These are phyloP conservation scores for Ctenopoma kingsleyae DNA, from an alignment of 2,797 vertebrate genomes.

Conservation along the genomic window DNA sequence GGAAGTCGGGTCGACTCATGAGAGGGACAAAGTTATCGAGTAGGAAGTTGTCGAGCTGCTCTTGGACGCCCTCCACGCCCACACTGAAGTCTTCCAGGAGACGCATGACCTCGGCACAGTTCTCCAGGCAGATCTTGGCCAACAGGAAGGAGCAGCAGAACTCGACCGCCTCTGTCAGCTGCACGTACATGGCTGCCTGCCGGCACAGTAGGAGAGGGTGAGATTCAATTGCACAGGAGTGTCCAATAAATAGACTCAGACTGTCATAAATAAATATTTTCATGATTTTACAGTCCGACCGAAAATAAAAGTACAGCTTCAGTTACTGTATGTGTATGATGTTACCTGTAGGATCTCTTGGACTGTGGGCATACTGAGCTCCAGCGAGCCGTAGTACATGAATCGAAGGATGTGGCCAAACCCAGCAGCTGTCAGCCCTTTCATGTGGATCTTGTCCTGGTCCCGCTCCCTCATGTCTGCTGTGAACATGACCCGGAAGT, in stretches of 20 bases:
- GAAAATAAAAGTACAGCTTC: background rate
- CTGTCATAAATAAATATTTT: too few species aligned
- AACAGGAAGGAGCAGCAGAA: slow-evolving; percentile 99
- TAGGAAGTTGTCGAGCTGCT: slow-evolving; percentile 95
- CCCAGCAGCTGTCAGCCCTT: slow-evolving; percentile 96
- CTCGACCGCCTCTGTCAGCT: slow-evolving; percentile 98
- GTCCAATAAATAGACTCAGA: too few species aligned
- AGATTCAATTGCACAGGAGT: too few species aligned
- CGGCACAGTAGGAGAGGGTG: background rate
- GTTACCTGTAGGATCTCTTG: slow-evolving; percentile 95
- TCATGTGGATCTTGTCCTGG: slow-evolving; percentile 99
- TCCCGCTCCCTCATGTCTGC: slow-evolving; percentile 99
- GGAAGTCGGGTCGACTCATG: slow-evolving; percentile 97
- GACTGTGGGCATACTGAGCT: slow-evolving; percentile 98
- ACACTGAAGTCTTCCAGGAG: slow-evolving; percentile 99
- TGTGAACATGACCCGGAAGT: slow-evolving; percentile 99
- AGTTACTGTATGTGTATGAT: accelerated
- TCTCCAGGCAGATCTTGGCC: slow-evolving; percentile 99
- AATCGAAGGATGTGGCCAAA: slow-evolving; percentile 98
- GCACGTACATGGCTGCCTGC: slow-evolving; percentile 97
- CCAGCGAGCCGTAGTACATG: slow-evolving; percentile 99
- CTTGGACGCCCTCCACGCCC: slow-evolving; percentile 97
- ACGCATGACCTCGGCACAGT: slow-evolving; percentile 99
- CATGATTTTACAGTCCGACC: background rate
- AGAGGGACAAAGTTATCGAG: slow-evolving; percentile 98